Conservation (phyloP, 1,140 invertebrate species). For the Drosophila neocordata region DNA sequence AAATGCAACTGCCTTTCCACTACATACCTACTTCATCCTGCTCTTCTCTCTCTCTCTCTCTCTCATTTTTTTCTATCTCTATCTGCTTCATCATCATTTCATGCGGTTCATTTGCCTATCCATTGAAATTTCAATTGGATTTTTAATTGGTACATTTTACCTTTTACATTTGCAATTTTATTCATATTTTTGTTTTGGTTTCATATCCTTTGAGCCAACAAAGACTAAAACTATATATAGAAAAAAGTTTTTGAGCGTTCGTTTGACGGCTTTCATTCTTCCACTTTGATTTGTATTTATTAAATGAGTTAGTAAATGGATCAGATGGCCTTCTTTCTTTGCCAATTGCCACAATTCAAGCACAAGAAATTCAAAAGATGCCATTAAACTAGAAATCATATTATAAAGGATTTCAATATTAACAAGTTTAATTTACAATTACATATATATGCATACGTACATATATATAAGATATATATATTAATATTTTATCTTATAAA, state of each 20-base stretch:
- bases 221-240: conserved; percentile 13
- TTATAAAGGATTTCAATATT: neutral
- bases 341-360: conserved; percentile 43
- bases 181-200: conserved; percentile 16
- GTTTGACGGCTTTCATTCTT: conserved; percentile 20
- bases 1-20: conserved; percentile 44
- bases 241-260: conserved; percentile 24
- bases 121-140: conserved; percentile 71
- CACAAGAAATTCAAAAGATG: conserved; percentile 12
- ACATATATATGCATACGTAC: too few species aligned
- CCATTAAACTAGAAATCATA: neutral
- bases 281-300: conserved; percentile 81
- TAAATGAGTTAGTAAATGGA: conserved; percentile 80
- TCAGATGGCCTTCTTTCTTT: conserved; percentile 54
- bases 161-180: conserved; percentile 73
- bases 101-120: conserved; percentile 74
- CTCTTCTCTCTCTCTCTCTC: neutral
- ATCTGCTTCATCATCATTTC: conserved; percentile 18
- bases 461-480: too few species aligned
- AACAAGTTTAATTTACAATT: neutral
- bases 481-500: too few species aligned
- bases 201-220: conserved; percentile 20
- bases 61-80: neutral
- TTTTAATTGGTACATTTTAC: conserved; percentile 82
- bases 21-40: neutral